Evolutionary conservation across 2,113 vertebrate genomes (phyloP), one percentile per base, ranked within the genome.

Genomic region (Pandion haliaetus): DNA sequence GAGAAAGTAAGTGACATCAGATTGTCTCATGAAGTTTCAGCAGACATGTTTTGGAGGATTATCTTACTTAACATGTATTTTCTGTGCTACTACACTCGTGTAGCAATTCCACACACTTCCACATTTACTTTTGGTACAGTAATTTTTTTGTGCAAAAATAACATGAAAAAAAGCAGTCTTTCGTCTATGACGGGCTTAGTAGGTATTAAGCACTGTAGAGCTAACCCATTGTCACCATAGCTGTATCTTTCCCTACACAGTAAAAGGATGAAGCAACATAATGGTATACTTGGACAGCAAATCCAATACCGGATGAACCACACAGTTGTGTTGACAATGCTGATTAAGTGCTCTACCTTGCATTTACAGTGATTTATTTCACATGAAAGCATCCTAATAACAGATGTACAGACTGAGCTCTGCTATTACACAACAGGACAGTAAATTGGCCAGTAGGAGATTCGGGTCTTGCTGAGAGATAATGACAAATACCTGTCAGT

Each of bases 371-470:
- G 90, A 95, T 76, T 96, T 84, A 88, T 73, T 95, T 96, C 77
- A 67, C 57, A 57, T 14, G 84, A 95, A 96, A 95, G 73, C 84
- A 91, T 67, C 91, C 89, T 96, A 91, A 96, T 93, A 89, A 95
- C 12, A 91, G 86, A 86, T 71, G 69, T 76, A 82, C 70, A 45
- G n/a, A 31, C 87, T 34, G 36, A 85, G 78, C 65, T 79, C 62
- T 90, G 83, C 57, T 70, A 42, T 94, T 94, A 72, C 81, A 87
- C 83, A 91, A 94, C 73, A 90, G 95, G 93, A 67, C 78, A 72
- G 74, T 36, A 82, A 95, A 96, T 65, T 87, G 84, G 82, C 57
- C 78, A 76, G 89, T 50, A 63, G 81, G 89, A 96, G 81, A 82
- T 73, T 6, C 81, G 70, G 52, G 76, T 71, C 94, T 94, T 66